A percentile compares a stretch with the other conserved stretches of the same genome.
Conservation (phyloP, 2,797 vertebrate genomes). For the Amblyraja radiata region DNA sequence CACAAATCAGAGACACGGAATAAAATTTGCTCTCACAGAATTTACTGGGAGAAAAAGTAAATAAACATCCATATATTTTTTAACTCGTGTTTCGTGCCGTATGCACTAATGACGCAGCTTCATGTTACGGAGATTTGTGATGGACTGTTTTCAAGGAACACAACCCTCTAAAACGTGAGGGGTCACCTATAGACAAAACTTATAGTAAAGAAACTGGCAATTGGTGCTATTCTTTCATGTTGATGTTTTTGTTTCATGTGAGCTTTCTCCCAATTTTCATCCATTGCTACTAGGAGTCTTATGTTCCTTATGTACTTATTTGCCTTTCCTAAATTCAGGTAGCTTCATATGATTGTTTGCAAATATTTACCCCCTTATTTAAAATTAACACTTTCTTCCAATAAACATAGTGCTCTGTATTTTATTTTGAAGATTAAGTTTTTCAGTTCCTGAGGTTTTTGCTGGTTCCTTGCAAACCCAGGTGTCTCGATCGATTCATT, state of each 20-base stretch:
- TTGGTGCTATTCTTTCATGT: not conserved
- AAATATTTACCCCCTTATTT: not conserved
- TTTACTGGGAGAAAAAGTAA: too few species aligned
- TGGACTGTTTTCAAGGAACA: too few species aligned
- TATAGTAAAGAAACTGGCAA: not conserved
- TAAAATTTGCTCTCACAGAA: too few species aligned
- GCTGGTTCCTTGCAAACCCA: not conserved
- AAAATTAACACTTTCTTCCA: not conserved
- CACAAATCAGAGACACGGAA: too few species aligned
- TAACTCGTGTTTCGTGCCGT: too few species aligned
- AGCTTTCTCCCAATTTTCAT: not conserved
- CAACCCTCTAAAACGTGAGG: too few species aligned
- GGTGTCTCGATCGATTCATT: constrained; percentile 51
- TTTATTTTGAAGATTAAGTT: not conserved
- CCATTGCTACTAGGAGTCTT: not conserved
- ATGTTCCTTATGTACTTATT: not conserved
- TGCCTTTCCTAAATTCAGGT: not conserved
- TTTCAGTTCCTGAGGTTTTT: not conserved
- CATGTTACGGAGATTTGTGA: too few species aligned
- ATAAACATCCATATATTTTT: too few species aligned
- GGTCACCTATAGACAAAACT: too few species aligned
- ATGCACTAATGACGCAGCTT: too few species aligned
- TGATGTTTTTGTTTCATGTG: not conserved
- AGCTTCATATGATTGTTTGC: not conserved
- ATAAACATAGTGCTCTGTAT: not conserved